Evolutionary conservation across 2,113 vertebrate genomes (phyloP).

Genomic region (Peromyscus maniculatus): DNA sequence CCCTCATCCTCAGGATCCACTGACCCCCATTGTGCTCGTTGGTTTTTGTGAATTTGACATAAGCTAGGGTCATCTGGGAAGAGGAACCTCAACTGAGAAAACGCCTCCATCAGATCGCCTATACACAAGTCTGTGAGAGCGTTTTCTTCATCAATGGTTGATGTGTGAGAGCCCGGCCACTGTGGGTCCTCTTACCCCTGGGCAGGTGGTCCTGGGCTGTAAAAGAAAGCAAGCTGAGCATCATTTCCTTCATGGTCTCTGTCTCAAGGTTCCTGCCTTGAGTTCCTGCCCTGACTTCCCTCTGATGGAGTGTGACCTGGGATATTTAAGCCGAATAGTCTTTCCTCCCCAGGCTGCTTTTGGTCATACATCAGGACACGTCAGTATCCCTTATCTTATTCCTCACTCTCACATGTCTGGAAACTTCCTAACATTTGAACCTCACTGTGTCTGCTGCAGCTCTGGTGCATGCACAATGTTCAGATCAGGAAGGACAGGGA

Average conservation of each 20-base stretch:
- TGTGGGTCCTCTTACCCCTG: background rate
- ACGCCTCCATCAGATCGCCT: background rate
- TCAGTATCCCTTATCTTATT: background rate
- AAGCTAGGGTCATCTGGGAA: background rate
- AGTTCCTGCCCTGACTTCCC: background rate
- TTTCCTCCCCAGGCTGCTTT: background rate
- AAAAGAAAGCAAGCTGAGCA: background rate
- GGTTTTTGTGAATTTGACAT: background rate
- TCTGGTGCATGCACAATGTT: slow-evolving; percentile 73
- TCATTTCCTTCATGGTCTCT: background rate
- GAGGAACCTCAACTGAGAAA: background rate
- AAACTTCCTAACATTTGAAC: background rate
- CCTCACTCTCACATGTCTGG: background rate
- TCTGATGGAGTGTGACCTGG: background rate
- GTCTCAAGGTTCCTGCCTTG: background rate
- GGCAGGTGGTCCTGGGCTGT: background rate
- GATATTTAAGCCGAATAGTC: background rate
- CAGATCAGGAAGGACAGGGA: background rate
- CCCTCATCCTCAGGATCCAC: background rate
- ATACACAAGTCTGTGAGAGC: background rate
- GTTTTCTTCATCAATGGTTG: background rate
- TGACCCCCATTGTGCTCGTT: background rate
- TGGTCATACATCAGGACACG: background rate
- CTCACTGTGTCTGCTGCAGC: slow-evolving; percentile 82
- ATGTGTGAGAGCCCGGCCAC: background rate